These are phyloP conservation scores for Ephydatia muelleri DNA, from an alignment of 37 sponge, comb jelly and placozoan genomes.

Conservation along the genomic window DNA sequence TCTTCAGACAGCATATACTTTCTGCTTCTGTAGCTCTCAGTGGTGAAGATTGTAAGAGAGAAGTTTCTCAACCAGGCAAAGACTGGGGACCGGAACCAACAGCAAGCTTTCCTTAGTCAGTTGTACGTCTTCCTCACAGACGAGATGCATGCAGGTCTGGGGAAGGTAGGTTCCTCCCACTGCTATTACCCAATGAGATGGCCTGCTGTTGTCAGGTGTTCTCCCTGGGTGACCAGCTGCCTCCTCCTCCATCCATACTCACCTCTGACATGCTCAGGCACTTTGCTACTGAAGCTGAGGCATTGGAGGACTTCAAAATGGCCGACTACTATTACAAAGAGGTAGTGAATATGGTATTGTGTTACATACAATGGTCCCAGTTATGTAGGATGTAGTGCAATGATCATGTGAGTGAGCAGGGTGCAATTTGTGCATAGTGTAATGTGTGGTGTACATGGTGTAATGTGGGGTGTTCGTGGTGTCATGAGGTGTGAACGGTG, in stretches of 20 bases:
- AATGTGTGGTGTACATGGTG: not conserved
- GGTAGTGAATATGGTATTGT: slow-evolving; percentile 14
- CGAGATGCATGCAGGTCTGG: slow-evolving; percentile 80
- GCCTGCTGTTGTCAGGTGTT: slow-evolving; percentile 27
- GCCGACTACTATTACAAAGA: slow-evolving; percentile 59
- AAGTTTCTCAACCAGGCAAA: slow-evolving; percentile 52
- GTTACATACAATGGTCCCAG: no score
- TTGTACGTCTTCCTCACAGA: slow-evolving; percentile 86
- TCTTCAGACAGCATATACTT: not conserved
- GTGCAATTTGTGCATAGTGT: not conserved
- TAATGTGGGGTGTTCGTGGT: not conserved
- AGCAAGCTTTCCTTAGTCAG: slow-evolving; percentile 77
- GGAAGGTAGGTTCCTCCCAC: slow-evolving; percentile 23
- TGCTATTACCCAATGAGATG: not conserved
- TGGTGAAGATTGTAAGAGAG: slow-evolving; percentile 87
- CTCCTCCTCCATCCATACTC: slow-evolving; percentile 59
- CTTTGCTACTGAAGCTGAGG: slow-evolving; percentile 91
- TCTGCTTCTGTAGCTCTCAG: slow-evolving; percentile 39
- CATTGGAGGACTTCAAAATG: slow-evolving; percentile 41
- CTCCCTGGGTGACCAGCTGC: slow-evolving; percentile 51
- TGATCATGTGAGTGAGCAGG: no score
- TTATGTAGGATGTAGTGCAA: no score
- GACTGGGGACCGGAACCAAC: not conserved
- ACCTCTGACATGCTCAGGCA: slow-evolving; percentile 71
- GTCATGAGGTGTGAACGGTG: no score